Evolutionary conservation across 2,113 vertebrate species (phyloP).

Genomic region (Acanthisitta chloris): DNA sequence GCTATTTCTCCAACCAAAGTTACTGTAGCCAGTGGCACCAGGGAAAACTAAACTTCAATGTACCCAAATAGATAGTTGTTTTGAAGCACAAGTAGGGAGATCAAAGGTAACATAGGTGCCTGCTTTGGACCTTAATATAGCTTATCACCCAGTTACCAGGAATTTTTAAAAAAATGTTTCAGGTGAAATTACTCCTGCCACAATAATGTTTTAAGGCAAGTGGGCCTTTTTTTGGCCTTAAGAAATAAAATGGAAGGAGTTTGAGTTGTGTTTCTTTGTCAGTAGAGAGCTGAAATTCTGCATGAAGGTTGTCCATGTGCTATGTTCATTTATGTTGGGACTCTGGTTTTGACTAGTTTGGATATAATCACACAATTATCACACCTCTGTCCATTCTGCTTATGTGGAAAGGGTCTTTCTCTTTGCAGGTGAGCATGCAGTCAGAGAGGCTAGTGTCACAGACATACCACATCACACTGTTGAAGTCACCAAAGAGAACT

Average conservation of each 20-base stretch:
- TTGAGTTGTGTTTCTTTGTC: not conserved
- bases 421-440: not conserved
- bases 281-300: not conserved
- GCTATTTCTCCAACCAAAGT: not conserved
- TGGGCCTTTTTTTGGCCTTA: not conserved
- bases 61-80: not conserved
- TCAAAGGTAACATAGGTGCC: not conserved
- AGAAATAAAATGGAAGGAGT: not conserved
- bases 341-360: not conserved
- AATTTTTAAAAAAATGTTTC: not conserved
- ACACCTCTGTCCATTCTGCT: not conserved
- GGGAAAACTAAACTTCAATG: not conserved
- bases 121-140: not conserved
- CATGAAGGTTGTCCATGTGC: not conserved
- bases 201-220: not conserved
- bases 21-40: not conserved
- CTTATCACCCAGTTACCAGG: not conserved
- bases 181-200: not conserved
- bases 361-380: not conserved
- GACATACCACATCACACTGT: fast-evolving
- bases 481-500: not conserved
- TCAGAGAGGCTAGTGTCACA: not conserved
- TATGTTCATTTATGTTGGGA: not conserved
- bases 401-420: not conserved
- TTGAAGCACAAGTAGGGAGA: not conserved